phyloP scores from a whole-genome alignment of 2,113 vertebrate species.

The Triplophysa rosa region DNA sequence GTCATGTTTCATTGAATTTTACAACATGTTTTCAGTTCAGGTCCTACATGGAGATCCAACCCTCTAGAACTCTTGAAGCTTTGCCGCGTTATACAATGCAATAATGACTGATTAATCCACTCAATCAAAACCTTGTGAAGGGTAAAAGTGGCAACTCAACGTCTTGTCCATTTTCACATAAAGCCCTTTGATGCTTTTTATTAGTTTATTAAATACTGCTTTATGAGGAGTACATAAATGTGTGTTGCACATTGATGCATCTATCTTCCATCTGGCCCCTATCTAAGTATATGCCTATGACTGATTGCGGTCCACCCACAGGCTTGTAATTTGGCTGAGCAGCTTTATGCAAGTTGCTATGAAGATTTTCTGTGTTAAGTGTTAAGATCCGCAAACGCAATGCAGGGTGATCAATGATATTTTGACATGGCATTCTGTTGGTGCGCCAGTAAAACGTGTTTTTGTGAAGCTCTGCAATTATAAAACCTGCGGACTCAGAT shows the following conservation, averaged over 20 bases:
- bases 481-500: constrained; percentile 27
- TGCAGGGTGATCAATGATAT: constrained; percentile 33
- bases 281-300: constrained; percentile 40
- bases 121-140: constrained; percentile 27
- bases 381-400: not conserved
- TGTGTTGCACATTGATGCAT: constrained; percentile 23
- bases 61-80: constrained; percentile 33
- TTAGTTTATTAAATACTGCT: constrained; percentile 51
- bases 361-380: constrained; percentile 24
- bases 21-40: constrained; percentile 20
- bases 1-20: constrained; percentile 46
- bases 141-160: constrained; percentile 7
- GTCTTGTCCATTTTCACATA: constrained; percentile 34
- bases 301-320: constrained; percentile 25
- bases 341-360: constrained; percentile 12
- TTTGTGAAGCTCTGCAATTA: not conserved
- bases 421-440: constrained; percentile 25
- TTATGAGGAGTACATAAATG: constrained; percentile 49
- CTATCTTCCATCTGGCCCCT: constrained; percentile 35
- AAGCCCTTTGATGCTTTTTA: constrained; percentile 43
- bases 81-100: not conserved
- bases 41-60: constrained; percentile 39
- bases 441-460: constrained; percentile 30
- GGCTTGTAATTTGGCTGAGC: constrained; percentile 29
- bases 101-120: constrained; percentile 49